These are phyloP conservation scores for Microcebus griseorufus DNA, from an alignment of 2,113 vertebrate species.

Conservation along the genomic window DNA sequence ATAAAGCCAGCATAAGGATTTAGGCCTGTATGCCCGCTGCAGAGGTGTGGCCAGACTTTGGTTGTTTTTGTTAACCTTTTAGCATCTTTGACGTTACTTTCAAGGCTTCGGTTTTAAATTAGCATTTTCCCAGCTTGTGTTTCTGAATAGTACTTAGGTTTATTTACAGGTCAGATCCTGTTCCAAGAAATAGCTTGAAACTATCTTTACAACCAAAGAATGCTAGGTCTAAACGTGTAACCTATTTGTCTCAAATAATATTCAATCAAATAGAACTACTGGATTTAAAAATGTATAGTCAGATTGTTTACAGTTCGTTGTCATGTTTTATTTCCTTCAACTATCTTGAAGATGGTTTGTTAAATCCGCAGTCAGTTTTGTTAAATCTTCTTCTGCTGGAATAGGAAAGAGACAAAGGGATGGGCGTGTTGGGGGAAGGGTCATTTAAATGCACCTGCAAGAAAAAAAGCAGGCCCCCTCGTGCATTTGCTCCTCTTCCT, in stretches of 20 bases:
- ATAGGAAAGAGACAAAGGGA: neutral
- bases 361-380: neutral
- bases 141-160: neutral
- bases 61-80: neutral
- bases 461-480: neutral
- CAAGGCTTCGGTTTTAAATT: neutral
- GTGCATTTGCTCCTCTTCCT: neutral
- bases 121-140: neutral
- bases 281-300: neutral
- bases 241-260: neutral
- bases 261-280: neutral
- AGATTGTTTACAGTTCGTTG: neutral
- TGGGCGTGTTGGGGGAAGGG: neutral
- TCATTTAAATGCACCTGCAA: neutral
- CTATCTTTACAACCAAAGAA: neutral
- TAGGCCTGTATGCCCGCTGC: neutral
- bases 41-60: neutral
- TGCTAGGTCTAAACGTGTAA: neutral
- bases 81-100: neutral
- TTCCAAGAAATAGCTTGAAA: neutral
- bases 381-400: neutral
- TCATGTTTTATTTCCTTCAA: neutral
- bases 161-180: conserved; percentile 8
- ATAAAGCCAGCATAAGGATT: neutral
- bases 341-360: neutral